Conservation (phyloP, 2,113 vertebrate genomes). For the Gobius niger region DNA sequence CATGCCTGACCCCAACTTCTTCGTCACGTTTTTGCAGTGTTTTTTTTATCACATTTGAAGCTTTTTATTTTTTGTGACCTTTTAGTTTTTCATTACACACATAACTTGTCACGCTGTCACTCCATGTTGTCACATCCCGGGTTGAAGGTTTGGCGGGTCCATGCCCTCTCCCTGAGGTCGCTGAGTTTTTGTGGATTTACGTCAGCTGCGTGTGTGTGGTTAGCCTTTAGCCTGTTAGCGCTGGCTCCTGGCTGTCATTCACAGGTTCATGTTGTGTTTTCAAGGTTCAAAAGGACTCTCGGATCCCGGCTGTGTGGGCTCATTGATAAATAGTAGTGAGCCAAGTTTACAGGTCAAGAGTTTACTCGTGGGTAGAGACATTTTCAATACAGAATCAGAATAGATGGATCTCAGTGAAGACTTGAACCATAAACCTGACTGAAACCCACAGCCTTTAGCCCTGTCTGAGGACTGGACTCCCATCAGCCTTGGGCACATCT, state of each 20-base stretch:
- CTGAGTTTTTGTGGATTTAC: not conserved
- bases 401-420: too few species aligned
- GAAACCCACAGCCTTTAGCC: too few species aligned
- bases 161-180: slow-evolving; percentile 25
- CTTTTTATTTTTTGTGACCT: too few species aligned
- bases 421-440: too few species aligned
- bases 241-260: not conserved
- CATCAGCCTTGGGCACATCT: too few species aligned
- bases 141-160: slow-evolving; percentile 16
- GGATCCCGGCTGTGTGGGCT: not conserved
- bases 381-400: too few species aligned
- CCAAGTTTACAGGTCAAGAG: not conserved
- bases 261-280: not conserved
- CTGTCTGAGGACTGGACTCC: too few species aligned
- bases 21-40: too few species aligned
- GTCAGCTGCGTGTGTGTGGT: not conserved
- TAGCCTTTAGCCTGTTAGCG: not conserved
- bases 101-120: too few species aligned
- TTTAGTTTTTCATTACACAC: too few species aligned
- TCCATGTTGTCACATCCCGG: not conserved
- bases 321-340: not conserved
- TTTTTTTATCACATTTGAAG: too few species aligned
- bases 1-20: too few species aligned
- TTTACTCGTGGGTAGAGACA: not conserved
- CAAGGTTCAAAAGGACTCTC: not conserved